Percentiles rank a stretch among this genome's conserved stretches.
Evolutionary conservation across 2,888 invertebrate species (phyloP).

Genomic region (Nomada lathburiana): DNA sequence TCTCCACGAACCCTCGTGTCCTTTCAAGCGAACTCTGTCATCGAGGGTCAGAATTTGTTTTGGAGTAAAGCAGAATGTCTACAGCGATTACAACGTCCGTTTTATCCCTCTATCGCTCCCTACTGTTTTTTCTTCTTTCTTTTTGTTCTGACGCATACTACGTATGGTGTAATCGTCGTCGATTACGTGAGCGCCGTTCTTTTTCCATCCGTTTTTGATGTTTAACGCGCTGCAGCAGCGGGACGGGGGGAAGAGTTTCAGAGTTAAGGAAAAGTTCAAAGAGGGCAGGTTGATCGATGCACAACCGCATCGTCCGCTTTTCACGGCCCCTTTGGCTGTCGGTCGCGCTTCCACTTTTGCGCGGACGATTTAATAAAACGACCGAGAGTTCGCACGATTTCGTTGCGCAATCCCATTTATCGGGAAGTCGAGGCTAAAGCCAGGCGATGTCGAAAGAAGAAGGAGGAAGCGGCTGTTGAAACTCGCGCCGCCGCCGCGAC

Average conservation of each 20-base stretch:
- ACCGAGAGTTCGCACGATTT: conserved; percentile 53
- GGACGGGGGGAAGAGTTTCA: not conserved
- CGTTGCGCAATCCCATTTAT: conserved; percentile 59
- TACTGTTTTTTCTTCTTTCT: not conserved
- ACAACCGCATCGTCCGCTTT: conserved; percentile 8
- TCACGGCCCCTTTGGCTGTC: not conserved
- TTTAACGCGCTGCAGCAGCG: too few species aligned
- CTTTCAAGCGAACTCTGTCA: not conserved
- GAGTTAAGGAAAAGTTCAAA: conserved; percentile 2
- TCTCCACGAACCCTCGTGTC: conserved; percentile 3
- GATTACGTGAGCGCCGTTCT: conserved; percentile 23
- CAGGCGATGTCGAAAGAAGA: conserved; percentile 54
- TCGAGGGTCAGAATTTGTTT: conserved; percentile 21
- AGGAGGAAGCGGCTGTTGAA: conserved; percentile 50
- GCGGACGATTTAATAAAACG: conserved; percentile 47
- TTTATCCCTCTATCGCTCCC: not conserved
- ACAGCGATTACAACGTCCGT: conserved; percentile 11
- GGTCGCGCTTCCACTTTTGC: conserved; percentile 21
- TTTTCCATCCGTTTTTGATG: conserved; percentile 2
- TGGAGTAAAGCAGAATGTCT: not conserved
- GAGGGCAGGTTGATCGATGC: conserved; percentile 18
- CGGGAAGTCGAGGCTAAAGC: conserved; percentile 46
- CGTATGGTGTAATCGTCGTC: conserved; percentile 14
- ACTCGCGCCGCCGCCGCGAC: conserved; percentile 27
- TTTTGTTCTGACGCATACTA: not conserved